Conservation (phyloP, 2,113 vertebrate genomes). For the Scomber colias region DNA sequence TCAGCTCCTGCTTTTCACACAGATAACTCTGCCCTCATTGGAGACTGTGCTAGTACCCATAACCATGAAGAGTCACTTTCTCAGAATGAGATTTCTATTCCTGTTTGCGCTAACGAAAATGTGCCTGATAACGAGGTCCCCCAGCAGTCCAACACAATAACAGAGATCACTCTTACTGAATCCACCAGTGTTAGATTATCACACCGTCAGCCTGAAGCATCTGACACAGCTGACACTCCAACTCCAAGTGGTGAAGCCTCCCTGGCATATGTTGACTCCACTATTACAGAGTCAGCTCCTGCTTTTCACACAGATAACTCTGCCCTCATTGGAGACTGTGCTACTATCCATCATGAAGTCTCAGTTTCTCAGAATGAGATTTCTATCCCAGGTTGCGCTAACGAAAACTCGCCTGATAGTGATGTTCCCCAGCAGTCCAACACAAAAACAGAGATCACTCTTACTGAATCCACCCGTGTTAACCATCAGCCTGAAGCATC, state of each 20-base stretch:
- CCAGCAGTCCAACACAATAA: not conserved
- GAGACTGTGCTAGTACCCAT: not conserved
- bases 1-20: not conserved
- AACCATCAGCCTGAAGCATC: constrained; percentile 1
- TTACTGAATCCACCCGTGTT: not conserved
- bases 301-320: not conserved
- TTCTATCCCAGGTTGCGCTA: not conserved
- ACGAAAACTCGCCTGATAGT: not conserved
- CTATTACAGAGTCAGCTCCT: not conserved
- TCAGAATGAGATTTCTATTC: not conserved
- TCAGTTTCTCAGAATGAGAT: not conserved
- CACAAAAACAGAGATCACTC: not conserved
- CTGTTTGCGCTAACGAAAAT: not conserved
- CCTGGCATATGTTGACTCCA: not conserved
- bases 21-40: not conserved
- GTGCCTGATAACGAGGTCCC: not conserved
- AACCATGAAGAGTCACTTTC: not conserved
- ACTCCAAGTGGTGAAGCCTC: not conserved
- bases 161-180: not conserved
- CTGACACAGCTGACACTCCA: not conserved
- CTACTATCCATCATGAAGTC: not conserved
- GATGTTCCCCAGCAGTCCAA: not conserved
- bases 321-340: not conserved
- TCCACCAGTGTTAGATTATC: not conserved
- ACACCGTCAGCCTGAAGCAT: constrained; percentile 6